These are phyloP conservation scores for Cryptotis parvus DNA, from an alignment of 2,113 vertebrate genomes.

Conservation along the genomic window DNA sequence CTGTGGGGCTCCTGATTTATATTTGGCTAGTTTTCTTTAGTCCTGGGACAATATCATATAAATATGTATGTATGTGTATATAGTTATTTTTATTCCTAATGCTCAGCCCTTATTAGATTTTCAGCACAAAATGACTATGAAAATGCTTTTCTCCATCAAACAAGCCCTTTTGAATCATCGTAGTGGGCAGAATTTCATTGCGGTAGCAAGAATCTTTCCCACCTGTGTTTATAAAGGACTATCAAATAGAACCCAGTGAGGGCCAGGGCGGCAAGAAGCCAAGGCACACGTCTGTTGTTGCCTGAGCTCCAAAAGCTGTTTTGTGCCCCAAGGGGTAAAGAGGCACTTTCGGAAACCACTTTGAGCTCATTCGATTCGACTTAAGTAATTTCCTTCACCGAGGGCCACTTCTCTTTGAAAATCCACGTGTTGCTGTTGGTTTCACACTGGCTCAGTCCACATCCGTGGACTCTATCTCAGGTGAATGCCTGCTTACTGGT, in stretches of 20 bases:
- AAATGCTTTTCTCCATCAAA: constrained; percentile 44
- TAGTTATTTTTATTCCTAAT: constrained; percentile 43
- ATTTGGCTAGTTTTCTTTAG: constrained; percentile 12
- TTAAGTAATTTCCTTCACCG: constrained; percentile 54
- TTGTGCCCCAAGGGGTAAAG: background rate
- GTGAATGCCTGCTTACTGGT: background rate
- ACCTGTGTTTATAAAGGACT: constrained; percentile 22
- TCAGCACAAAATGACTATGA: constrained; percentile 1
- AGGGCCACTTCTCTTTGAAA: background rate
- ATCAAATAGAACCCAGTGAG: background rate
- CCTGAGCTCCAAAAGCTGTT: background rate
- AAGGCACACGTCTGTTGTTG: constrained; percentile 37
- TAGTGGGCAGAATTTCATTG: constrained; percentile 39
- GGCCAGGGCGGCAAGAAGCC: constrained; percentile 16
- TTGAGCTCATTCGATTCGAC: constrained; percentile 50
- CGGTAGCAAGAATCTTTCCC: constrained; percentile 1
- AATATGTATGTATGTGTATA: constrained; percentile 25
- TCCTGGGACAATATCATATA: constrained; percentile 28
- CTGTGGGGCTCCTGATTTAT: background rate
- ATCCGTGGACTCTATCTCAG: background rate
- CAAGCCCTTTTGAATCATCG: constrained; percentile 24
- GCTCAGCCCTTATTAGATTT: constrained; percentile 35
- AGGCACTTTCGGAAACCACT: constrained; percentile 48
- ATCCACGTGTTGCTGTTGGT: background rate
- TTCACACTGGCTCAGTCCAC: background rate